A percentile compares a stretch with the other conserved stretches of the same genome.
Evolutionary conservation across 2,113 vertebrate species (phyloP).

Genomic region (Nothoprocta pentlandii): DNA sequence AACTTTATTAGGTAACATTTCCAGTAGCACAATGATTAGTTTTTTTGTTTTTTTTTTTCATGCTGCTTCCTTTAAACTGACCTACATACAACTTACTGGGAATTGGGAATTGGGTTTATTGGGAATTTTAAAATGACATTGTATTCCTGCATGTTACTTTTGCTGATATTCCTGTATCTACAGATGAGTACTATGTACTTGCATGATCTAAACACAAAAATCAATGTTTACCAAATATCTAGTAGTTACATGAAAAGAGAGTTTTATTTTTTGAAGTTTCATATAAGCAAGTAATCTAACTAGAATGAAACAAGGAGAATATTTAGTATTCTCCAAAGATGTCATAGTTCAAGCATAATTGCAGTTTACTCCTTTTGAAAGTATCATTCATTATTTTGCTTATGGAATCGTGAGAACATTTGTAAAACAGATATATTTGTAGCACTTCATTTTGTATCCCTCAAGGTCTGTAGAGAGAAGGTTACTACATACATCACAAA

Average conservation of each 20-base stretch:
- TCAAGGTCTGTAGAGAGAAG: constrained; percentile 2
- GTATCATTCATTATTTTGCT: not conserved
- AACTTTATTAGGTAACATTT: not conserved
- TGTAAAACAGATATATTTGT: not conserved
- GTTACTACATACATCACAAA: not conserved
- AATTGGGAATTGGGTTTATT: not conserved
- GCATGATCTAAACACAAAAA: not conserved
- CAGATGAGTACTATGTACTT: not conserved
- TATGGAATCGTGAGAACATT: not conserved
- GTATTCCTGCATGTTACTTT: not conserved
- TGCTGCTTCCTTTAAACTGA: not conserved
- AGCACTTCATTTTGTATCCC: not conserved
- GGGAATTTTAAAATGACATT: not conserved
- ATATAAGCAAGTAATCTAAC: not conserved
- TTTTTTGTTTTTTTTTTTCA: not conserved
- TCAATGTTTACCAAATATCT: constrained; percentile 6
- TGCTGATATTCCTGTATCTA: not conserved
- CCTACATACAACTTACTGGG: not conserved
- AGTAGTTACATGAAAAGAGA: not conserved
- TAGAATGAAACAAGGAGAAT: not conserved
- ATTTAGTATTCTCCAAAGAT: not conserved
- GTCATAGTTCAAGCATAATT: not conserved
- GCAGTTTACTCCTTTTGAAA: not conserved
- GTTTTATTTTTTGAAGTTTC: constrained; percentile 20
- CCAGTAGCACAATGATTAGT: not conserved